Base-by-base conservation (phyloP, 2,113 vertebrate genomes). In the Peucedramus taeniatus region DNA sequence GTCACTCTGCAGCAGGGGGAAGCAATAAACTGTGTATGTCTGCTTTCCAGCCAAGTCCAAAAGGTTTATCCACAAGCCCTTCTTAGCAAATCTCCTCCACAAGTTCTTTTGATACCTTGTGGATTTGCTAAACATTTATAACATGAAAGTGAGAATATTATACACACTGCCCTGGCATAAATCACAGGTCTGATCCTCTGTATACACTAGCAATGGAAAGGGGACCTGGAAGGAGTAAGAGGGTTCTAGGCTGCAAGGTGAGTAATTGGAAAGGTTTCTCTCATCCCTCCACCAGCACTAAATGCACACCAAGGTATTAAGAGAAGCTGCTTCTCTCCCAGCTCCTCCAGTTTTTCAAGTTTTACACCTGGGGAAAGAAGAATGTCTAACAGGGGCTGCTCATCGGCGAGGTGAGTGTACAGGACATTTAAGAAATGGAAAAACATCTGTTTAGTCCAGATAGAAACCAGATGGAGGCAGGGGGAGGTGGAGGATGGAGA, bases 381-480 rank as follows among this genome's bases (percentile, higher is more conserved):
- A 95, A 94, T 94, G n/a, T n/a, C n/a, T n/a, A n/a, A n/a, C n/a
- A n/a, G n/a, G n/a, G n/a, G n/a, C n/a, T n/a, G n/a, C n/a, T n/a
- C n/a, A 97, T 96, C 26, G 11, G 94, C 13, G 97, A 98, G 97
- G 97, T 97, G 88, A 97, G 93, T 4, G 3, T 89, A 95, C 87
- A 89, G 79, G 94, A 94, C 97, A 97, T 78, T 97, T 96, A 95
- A 98, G 93, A 91, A 98, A 97, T 97, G 94, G 93, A 98, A 98
- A 98, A 98, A 95, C 98, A 98, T 98, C 98, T 98, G 98, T 95
- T 97, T 79, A 75, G 84, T 56, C 86, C 95, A 95, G 97, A 98
- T 97, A 97, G 97, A 97, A 98, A 98, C 97, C 98, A 98, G 97
- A 98, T 98, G 97, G 97, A 96, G 89, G 72, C 3, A 2, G 37